Base-by-base conservation (phyloP, 2,888 invertebrate species). In the Dichetophora obliterata region DNA sequence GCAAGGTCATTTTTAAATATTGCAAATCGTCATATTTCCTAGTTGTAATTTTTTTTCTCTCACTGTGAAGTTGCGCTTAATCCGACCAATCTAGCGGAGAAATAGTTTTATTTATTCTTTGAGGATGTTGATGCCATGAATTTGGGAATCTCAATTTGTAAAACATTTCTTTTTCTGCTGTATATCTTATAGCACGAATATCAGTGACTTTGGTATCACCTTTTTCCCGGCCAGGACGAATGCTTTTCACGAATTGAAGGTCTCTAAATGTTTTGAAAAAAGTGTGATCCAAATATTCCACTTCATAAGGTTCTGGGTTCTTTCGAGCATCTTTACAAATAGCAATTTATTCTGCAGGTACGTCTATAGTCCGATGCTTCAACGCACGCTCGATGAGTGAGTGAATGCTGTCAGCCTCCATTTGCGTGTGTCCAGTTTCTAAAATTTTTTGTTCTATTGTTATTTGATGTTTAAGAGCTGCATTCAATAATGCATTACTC, bases 181-280 rank as follows among this genome's bases (percentile, higher is more conserved):
- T 77, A 54, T 74, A 77, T 52, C 59, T 37, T 65, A 77, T 54
- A 31, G 77, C 77, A 48, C 77, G n/a, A n/a, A n/a, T n/a, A n/a
- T n/a, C n/a, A n/a, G n/a, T n/a, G n/a, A n/a, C n/a, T n/a, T n/a
- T n/a, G n/a, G n/a, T n/a, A n/a, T n/a, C n/a, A n/a, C n/a, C n/a
- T n/a, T n/a, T n/a, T n/a, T n/a, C n/a, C n/a, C n/a, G n/a, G n/a
- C n/a, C n/a, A n/a, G n/a, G n/a, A n/a, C n/a, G n/a, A n/a, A n/a
- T n/a, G n/a, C n/a, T n/a, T n/a, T n/a, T n/a, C n/a, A n/a, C n/a
- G n/a, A n/a, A n/a, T n/a, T n/a, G n/a, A n/a, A n/a, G n/a, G n/a
- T n/a, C n/a, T n/a, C n/a, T n/a, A n/a, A n/a, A n/a, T n/a, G n/a
- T n/a, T n/a, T n/a, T n/a, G n/a, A n/a, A n/a, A n/a, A n/a, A n/a